These are phyloP conservation scores for Bombus impatiens DNA, from an alignment of 1,140 invertebrate genomes.

Conservation along the genomic window DNA sequence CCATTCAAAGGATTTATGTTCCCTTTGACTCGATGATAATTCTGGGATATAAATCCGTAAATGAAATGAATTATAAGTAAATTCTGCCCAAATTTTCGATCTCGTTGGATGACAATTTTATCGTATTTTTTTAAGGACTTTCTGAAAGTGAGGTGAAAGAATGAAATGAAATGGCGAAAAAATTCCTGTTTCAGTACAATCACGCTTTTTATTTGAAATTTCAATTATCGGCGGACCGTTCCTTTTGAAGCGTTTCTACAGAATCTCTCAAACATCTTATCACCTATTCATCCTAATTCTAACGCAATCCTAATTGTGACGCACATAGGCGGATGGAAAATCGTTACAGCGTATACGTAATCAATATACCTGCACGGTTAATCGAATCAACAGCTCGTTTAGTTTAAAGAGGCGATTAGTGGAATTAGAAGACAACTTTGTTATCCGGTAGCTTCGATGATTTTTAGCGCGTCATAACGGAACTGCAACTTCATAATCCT, in stretches of 20 bases:
- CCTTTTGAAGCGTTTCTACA: background rate
- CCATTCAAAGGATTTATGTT: background rate
- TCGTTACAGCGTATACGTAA: background rate
- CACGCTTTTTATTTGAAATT: too few relatives aligned
- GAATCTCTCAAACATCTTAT: background rate
- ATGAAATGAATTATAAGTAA: too few relatives aligned
- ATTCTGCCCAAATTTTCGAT: too few relatives aligned
- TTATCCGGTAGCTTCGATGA: constrained; percentile 1
- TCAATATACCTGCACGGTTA: constrained; percentile 15
- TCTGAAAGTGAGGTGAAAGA: too few relatives aligned
- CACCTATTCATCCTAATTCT: background rate
- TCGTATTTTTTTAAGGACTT: too few relatives aligned
- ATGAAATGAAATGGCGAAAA: too few relatives aligned
- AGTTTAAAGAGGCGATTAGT: constrained; percentile 10
- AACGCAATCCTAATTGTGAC: background rate
- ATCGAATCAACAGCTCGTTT: constrained; percentile 7
- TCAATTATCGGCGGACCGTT: too few relatives aligned
- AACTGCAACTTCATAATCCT: background rate
- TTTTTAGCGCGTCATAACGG: background rate
- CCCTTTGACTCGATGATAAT: too few relatives aligned
- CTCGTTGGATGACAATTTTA: too few relatives aligned
- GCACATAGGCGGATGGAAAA: background rate
- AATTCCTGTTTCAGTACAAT: too few relatives aligned
- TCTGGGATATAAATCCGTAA: too few relatives aligned
- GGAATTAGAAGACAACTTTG: constrained; percentile 13